phyloP scores from a whole-genome alignment of 1,140 invertebrate species.

The Solenopsis fugax region DNA sequence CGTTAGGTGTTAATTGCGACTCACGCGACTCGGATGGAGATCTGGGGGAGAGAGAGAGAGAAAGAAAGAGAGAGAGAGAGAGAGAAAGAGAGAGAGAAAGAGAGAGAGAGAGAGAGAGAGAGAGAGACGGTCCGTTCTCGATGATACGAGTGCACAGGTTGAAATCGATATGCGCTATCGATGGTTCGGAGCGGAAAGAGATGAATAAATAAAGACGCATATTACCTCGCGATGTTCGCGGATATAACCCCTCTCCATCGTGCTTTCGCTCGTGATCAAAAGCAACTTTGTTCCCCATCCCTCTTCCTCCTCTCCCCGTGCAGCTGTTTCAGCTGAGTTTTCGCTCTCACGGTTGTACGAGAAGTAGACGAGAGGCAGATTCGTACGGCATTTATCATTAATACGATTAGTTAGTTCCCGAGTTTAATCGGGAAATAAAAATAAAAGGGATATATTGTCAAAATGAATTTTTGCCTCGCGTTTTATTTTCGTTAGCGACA shows the following conservation, averaged over 20 bases:
- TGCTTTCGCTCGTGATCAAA: slow-evolving; percentile 29
- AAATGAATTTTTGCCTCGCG: slow-evolving; percentile 32
- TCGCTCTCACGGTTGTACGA: neutral
- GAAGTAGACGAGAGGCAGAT: neutral
- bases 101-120: no score
- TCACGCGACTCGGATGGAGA: slow-evolving; percentile 17
- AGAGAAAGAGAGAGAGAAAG: no score
- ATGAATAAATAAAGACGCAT: slow-evolving; percentile 57
- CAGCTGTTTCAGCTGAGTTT: slow-evolving; percentile 11
- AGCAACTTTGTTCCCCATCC: neutral
- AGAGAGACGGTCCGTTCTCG: slow-evolving; percentile 48
- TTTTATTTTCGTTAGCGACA: neutral
- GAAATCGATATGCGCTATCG: slow-evolving; percentile 56
- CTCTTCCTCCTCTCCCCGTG: no score
- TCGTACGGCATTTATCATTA: slow-evolving; percentile 7
- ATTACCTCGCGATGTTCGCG: slow-evolving; percentile 29
- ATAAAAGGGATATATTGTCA: slow-evolving; percentile 24
- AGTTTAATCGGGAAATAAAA: neutral
- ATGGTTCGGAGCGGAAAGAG: slow-evolving; percentile 20
- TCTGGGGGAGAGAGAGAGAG: no score
- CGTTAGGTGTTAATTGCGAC: slow-evolving; percentile 10
- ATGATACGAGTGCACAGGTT: slow-evolving; percentile 37
- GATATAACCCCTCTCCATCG: neutral
- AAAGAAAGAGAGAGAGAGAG: no score
- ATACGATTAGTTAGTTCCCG: neutral